Evolutionary conservation across 1,140 invertebrate genomes (phyloP).

Genomic region (Calephelis virginiensis): DNA sequence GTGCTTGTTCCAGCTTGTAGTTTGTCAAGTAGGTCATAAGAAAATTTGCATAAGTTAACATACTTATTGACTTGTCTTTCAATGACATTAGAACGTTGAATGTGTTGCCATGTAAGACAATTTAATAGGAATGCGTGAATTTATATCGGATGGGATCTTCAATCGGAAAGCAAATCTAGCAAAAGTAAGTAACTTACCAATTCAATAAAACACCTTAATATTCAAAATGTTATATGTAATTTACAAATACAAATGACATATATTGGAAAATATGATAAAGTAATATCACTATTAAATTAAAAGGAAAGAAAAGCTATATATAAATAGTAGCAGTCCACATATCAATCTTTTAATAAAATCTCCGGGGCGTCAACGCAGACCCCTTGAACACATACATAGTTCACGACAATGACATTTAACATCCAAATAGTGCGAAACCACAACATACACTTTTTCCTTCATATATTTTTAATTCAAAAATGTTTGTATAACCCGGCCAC

Average conservation of each 20-base stretch:
- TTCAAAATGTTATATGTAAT: slow-evolving; percentile 24
- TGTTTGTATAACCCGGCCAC: too few relatives aligned
- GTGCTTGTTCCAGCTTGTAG: too few relatives aligned
- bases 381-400: slow-evolving; percentile 9
- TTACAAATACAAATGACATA: slow-evolving; percentile 26
- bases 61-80: too few relatives aligned
- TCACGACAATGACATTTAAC: slow-evolving; percentile 2
- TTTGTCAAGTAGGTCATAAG: too few relatives aligned
- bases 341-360: slow-evolving; percentile 16
- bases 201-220: slow-evolving; percentile 4
- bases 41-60: too few relatives aligned
- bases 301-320: slow-evolving; percentile 14
- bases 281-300: slow-evolving; percentile 20
- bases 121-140: too few relatives aligned
- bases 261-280: slow-evolving; percentile 22
- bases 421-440: slow-evolving; percentile 9
- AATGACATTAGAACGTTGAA: too few relatives aligned
- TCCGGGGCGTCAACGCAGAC: not conserved
- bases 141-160: too few relatives aligned
- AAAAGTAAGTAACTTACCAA: not conserved
- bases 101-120: too few relatives aligned
- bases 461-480: slow-evolving; percentile 4
- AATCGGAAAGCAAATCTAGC: too few relatives aligned
- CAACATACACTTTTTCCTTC: slow-evolving; percentile 7
- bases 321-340: slow-evolving; percentile 18